Conservation (phyloP, 2,888 invertebrate species). For the Oscheius sp. region DNA sequence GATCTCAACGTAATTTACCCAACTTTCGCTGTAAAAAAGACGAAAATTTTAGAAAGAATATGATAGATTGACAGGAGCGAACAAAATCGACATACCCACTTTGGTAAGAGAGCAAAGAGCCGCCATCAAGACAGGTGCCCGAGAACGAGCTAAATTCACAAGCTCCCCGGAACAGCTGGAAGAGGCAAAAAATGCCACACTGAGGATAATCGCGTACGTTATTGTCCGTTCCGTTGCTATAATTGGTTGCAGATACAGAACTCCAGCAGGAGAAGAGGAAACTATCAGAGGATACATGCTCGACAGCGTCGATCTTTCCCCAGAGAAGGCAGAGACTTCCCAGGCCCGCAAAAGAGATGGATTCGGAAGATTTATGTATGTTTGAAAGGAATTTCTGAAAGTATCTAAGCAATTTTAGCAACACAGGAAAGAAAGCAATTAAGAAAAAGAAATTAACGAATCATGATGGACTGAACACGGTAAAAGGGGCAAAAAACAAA, state of each 20-base stretch:
- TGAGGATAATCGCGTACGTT: no score
- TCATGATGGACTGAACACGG: no score
- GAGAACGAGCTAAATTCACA: no score
- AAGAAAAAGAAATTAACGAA: no score
- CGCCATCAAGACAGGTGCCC: background rate
- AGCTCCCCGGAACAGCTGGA: background rate
- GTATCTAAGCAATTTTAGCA: no score
- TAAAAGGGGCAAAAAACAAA: no score
- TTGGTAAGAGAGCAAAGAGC: background rate
- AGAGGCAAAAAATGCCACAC: background rate
- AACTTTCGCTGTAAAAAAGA: background rate
- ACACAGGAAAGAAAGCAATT: no score
- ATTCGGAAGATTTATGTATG: no score
- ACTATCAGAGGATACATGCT: background rate
- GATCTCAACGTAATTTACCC: background rate
- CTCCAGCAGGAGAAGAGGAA: background rate
- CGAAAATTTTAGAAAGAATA: background rate
- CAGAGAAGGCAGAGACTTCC: no score
- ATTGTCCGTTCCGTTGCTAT: background rate
- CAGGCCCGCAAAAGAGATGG: no score
- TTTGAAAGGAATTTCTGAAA: no score
- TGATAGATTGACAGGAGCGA: background rate
- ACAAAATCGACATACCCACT: background rate
- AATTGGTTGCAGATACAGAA: conserved; percentile 1
- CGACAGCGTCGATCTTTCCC: background rate